These are phyloP conservation scores for Hydrotaea cyrtoneurina DNA, from an alignment of 2,888 invertebrate species.

Conservation along the genomic window DNA sequence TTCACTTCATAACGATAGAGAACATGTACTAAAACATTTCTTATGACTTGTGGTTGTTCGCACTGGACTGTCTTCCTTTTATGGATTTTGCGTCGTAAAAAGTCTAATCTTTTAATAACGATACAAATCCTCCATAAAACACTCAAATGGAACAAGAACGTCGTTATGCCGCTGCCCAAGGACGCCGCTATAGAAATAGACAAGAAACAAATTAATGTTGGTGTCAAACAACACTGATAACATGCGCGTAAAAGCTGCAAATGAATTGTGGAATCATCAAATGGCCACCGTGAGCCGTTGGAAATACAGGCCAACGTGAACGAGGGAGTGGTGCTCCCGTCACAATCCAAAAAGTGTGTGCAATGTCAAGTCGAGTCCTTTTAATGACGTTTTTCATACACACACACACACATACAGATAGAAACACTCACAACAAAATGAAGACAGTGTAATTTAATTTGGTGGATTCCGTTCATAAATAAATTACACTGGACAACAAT, in stretches of 20 bases:
- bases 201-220: constrained; percentile 70
- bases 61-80: neutral
- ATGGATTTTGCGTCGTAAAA: constrained; percentile 28
- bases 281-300: constrained; percentile 52
- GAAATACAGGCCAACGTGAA: constrained; percentile 52
- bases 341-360: constrained; percentile 15
- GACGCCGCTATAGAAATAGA: constrained; percentile 32
- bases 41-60: neutral
- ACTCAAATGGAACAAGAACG: neutral
- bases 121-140: constrained; percentile 6
- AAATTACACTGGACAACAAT: constrained; percentile 20
- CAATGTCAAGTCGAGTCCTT: constrained; percentile 46
- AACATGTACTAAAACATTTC: too few relatives aligned
- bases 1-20: too few relatives aligned
- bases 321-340: constrained; percentile 71
- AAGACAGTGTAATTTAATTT: constrained; percentile 60
- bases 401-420: neutral
- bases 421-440: constrained; percentile 45
- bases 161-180: neutral
- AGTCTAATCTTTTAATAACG: constrained; percentile 28
- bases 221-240: constrained; percentile 78
- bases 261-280: constrained; percentile 72
- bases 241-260: constrained; percentile 69
- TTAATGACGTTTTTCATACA: constrained; percentile 50
- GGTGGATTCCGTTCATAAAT: constrained; percentile 45